Base-by-base conservation (phyloP, 2,888 invertebrate genomes). In the Harpalus rufipes region DNA sequence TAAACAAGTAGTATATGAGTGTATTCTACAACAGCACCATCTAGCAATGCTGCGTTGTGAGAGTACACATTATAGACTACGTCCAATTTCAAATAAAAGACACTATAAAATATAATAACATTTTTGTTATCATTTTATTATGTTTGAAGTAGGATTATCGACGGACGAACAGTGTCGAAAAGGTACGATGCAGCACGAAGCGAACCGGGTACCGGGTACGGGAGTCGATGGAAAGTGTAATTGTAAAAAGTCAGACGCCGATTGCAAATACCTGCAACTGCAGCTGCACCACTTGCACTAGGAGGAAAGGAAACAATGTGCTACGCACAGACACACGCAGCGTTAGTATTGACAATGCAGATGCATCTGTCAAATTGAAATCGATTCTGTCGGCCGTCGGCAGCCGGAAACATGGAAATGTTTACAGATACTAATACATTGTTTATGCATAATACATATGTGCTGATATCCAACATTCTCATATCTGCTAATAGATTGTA, bases 1-100 rank as follows among this genome's bases (percentile, higher is more conserved):
- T 82, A 82, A 32, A 82, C 72, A 58, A 82, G 72, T 82, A 56
- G 72, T 82, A 58, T 82, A 68, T 72, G 21, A 72, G 39, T 68
- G 72, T 82, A 58, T 58, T 82, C 58, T 82, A 56, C 58, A 82
- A 25, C 39, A 32, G 61, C 79, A 79, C 32, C 41, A 14, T 79
- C n/a, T 56, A 76, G 6, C 1, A 32, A 41, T 16, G 72, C 2
- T 74, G 51, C 16, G 51, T 44, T 74, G 44, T 18, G 5, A 74
- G 72, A 7, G 14, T 68, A 44, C 44, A 74, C 18, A 44, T 44
- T 32, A 61, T 61, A 79, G 7, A 41, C 79, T 61, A 39, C 79
- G 32, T 79, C 25, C 39, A 39, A 79, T 79, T 79, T 79, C 44
- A 61, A 79, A 79, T 61, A 61, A 79, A 79, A 79, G 79, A 79